Evolutionary conservation across 2,113 vertebrate genomes (phyloP), one percentile per base, ranked within the genome.

Genomic region (Cromileptes altivelis): DNA sequence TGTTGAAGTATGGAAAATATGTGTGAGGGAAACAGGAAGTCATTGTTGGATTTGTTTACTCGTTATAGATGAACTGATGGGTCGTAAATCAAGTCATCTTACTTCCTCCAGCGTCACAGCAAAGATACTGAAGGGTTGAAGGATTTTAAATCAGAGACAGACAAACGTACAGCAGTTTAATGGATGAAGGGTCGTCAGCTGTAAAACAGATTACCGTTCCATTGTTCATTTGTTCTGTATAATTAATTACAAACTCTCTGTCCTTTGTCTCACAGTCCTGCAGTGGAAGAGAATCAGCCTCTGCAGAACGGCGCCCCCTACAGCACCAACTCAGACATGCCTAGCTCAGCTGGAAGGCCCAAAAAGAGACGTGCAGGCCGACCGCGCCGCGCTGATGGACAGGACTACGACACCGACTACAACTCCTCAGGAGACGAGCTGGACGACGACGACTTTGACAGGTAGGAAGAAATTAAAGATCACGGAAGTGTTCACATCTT

Each of bases 361-460:
- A 85, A 86, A 2, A 96, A 94, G 91, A 96, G 88, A 11, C 94
- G 93, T 0, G 67, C 91, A 0, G 87, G 92, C 1, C 95, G 89
- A 42, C 58, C 90, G 0, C 95, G 84, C 1, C 90, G 87, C 27
- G 3, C 70, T 0, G 93, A 96, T 3, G 95, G 88, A 3, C 95
- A 96, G 19, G 94, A 96, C 63, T 95, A 95, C 1, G 97, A 97
- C 3, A 95, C 95, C 0, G 97, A 97, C 91, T 95, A 97, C 57
- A 96, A 94, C 3, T 97, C 97, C 0, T 98, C 97, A 0, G 97
- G 96, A 7, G 97, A 98, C 6, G 97, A 98, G 91, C 94, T 98
- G 85, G 96, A 97, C 6, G 96, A 98, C 42, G 81, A 97, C 0
- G 95, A 98, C 74, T 97, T 96, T 76, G 90, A 96, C 91, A 94